Conservation (phyloP, 2,797 vertebrate species). For the Heliangelus exortis region DNA sequence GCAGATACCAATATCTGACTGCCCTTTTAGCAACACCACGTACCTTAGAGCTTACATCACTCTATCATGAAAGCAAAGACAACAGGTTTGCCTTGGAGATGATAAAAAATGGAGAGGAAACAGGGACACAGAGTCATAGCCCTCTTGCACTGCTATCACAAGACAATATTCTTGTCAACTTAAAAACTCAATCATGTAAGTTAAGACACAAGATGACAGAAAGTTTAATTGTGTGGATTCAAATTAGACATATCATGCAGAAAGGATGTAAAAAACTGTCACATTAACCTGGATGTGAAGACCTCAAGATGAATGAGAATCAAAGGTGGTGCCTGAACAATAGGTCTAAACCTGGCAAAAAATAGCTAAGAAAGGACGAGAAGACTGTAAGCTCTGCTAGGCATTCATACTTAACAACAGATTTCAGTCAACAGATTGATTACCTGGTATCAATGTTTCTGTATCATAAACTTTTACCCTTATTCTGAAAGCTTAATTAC, state of each 20-base stretch:
- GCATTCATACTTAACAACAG: background rate
- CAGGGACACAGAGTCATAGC: background rate
- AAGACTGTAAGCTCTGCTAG: background rate
- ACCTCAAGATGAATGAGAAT: background rate
- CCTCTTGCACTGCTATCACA: background rate
- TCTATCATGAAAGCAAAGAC: background rate
- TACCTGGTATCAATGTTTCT: background rate
- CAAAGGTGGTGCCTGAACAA: background rate
- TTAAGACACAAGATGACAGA: background rate
- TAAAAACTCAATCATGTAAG: background rate
- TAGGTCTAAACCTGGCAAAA: background rate
- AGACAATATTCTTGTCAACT: accelerated
- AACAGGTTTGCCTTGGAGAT: background rate
- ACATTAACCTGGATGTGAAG: background rate
- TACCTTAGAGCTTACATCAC: background rate
- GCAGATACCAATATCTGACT: background rate
- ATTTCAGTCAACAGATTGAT: background rate
- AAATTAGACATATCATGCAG: background rate
- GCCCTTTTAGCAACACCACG: background rate
- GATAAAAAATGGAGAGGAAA: background rate
- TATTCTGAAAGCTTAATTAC: background rate
- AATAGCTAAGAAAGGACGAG: background rate
- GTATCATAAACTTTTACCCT: background rate
- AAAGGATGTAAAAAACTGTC: background rate
- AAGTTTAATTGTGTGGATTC: background rate